A percentile compares a stretch with the other conserved stretches of the same genome.
Evolutionary conservation across 2,113 vertebrate species (phyloP).

Genomic region (Synodontis membranacea): DNA sequence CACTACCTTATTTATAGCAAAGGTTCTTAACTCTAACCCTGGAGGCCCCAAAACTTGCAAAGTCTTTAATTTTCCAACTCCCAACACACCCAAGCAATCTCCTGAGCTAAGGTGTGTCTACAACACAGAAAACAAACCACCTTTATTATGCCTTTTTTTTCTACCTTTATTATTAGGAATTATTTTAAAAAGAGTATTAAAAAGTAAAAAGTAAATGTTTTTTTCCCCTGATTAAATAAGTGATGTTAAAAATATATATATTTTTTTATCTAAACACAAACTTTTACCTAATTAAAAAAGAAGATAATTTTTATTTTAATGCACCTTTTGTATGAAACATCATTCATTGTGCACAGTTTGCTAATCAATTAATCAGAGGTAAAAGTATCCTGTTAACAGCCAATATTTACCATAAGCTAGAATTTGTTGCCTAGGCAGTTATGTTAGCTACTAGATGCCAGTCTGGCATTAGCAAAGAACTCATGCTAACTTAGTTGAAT

Average conservation of each 20-base stretch:
- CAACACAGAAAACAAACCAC: background rate
- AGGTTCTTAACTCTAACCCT: background rate
- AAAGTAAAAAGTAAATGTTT: background rate
- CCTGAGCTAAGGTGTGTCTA: background rate
- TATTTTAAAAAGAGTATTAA: background rate
- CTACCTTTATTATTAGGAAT: too few relatives aligned
- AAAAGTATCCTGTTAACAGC: background rate
- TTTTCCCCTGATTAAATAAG: background rate
- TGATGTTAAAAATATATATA: too few relatives aligned
- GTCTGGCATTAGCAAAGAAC: background rate
- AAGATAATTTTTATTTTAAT: background rate
- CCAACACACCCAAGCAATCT: background rate
- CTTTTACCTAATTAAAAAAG: background rate
- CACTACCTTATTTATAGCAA: background rate
- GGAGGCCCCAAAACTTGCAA: background rate
- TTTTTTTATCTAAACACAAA: background rate
- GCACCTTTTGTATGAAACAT: background rate
- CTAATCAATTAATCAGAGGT: background rate
- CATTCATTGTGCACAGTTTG: background rate
- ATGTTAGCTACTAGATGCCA: background rate
- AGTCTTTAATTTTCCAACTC: background rate
- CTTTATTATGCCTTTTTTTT: too few relatives aligned
- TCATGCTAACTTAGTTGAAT: background rate
- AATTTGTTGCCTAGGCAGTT: background rate
- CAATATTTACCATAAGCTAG: background rate